These are phyloP conservation scores for Lissocephala sabroskyi DNA, from an alignment of 2,888 invertebrate genomes.

Conservation along the genomic window DNA sequence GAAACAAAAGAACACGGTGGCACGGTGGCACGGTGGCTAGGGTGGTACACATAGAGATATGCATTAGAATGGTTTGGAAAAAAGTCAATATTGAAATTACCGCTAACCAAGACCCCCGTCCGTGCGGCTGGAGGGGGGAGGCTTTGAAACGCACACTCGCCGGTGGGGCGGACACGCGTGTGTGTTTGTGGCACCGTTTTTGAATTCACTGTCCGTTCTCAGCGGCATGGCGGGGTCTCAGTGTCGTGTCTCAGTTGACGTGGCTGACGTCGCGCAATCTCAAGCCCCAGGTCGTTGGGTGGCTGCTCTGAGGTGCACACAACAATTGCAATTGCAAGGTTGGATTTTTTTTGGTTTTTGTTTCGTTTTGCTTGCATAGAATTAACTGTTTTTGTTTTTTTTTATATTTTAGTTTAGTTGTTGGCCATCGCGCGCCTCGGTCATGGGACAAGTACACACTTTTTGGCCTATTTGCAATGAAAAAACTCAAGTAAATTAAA, in stretches of 20 bases:
- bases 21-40: constrained; percentile 14
- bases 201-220: too few species aligned
- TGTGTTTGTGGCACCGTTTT: too few species aligned
- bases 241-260: too few species aligned
- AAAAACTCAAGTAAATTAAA: constrained; percentile 73
- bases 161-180: not conserved
- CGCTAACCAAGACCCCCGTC: constrained; percentile 39
- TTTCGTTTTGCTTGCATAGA: constrained; percentile 34
- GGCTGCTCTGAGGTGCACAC: constrained; percentile 37
- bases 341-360: constrained; percentile 36
- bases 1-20: constrained; percentile 30
- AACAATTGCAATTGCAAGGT: constrained; percentile 33
- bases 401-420: constrained; percentile 67
- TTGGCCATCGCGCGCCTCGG: constrained; percentile 74
- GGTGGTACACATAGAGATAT: too few species aligned
- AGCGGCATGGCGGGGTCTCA: too few species aligned
- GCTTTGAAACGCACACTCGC: not conserved
- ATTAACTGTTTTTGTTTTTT: constrained; percentile 24
- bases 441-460: constrained; percentile 74
- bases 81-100: constrained; percentile 51
- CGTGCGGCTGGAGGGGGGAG: too few species aligned
- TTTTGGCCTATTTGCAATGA: constrained; percentile 73
- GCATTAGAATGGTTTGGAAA: constrained; percentile 24
- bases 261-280: not conserved
- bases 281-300: constrained; percentile 31